Conservation (phyloP, 1,140 invertebrate species). For the Phymorhynchus buccinoides region DNA sequence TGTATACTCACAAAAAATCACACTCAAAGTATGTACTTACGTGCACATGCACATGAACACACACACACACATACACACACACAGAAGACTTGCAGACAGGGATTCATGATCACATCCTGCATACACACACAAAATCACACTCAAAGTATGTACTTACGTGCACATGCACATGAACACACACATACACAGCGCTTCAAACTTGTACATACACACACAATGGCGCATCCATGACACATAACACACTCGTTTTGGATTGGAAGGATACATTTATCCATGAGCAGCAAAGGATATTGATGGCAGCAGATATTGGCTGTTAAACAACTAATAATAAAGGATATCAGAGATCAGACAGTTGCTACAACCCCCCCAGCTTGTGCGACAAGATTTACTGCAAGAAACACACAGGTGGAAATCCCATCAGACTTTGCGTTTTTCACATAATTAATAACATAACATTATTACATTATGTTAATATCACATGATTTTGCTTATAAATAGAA, state of each 20-base stretch:
- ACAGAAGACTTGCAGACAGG: background rate
- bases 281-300: background rate
- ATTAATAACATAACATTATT: too few species aligned
- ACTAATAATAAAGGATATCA: background rate
- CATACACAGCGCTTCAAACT: background rate
- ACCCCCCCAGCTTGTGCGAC: background rate
- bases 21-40: background rate
- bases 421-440: too few species aligned
- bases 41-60: background rate
- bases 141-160: background rate
- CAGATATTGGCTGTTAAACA: background rate
- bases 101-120: background rate
- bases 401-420: background rate
- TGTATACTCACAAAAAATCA: background rate
- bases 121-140: background rate
- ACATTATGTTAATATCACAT: too few species aligned
- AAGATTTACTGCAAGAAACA: constrained; percentile 28
- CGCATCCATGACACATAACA: background rate
- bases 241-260: background rate
- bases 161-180: background rate
- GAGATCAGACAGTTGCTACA: background rate
- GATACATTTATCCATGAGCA: background rate
- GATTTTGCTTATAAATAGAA: too few species aligned
- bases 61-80: constrained; percentile 1
- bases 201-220: background rate